Base-by-base conservation (phyloP, 2,113 vertebrate species). In the Heterochromis multidens region DNA sequence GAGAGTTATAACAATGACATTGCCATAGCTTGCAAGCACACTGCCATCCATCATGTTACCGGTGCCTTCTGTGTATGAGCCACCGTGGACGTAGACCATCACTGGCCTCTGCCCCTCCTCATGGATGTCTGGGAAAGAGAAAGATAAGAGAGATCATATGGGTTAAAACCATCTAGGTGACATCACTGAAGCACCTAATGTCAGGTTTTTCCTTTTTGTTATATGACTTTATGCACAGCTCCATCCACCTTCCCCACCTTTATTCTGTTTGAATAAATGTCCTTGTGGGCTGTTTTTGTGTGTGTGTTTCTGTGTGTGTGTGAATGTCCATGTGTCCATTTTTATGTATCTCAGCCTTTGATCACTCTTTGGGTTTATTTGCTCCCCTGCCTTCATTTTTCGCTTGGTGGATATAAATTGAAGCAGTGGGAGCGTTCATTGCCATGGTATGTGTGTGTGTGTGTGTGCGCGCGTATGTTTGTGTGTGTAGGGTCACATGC, bases 31-130 rank as follows among this genome's bases (percentile, higher is more conserved):
- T 10, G 98, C 97, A 0, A 99, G 95, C 81, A 99, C 96, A 88
- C 98, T 99, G 61, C 98, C 98, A 65, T 99, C 98, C n/a, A 99
- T 97, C 97, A 99, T 97, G 84, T 99, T 99, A 2, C 97, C 98
- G 0, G 98, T 99, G 10, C 98, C 98, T 78, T 99, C 98, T 92
- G 98, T 98, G 85, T 99, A 99, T 1, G 98, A 99, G 25, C 98
- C 98, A 2, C 98, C 98, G 2, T 99, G 98, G 89, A 99, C 97
- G 16, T 98, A 99, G 33, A 99, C 98, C 98, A 99, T 99, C 46
- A 99, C 98, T 0, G 98, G 98, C 87, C 97, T 97, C 94, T 97
- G 97, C 83, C 97, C 97, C 82, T 98, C 97, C 63, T 99, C 97
- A 63, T 98, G 97, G 87, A 97, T 97, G 92, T 99, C 97, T 98